Base-by-base conservation (phyloP, 2,797 vertebrate species). In the Brachyalestes nurse region DNA sequence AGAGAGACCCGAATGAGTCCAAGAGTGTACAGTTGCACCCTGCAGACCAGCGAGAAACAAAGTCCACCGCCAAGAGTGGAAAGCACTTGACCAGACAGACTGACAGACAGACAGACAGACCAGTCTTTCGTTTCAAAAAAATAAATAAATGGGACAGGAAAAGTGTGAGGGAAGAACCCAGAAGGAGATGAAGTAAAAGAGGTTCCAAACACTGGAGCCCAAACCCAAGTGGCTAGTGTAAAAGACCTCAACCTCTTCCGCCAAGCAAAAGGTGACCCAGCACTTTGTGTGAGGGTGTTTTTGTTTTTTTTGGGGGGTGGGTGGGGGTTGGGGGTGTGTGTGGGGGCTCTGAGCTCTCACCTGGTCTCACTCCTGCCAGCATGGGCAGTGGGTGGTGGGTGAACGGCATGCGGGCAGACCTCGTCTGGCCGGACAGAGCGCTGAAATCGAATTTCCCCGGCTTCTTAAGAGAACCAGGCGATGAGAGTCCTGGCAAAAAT, bases 301-400 rank as follows among this genome's bases (percentile, higher is more conserved):
- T 60, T 69, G 51, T 72, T 82, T 70, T 53, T 74, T 82, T 47
- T n/a, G n/a, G n/a, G 74, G 80, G 78, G 74, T 74, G 79, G 82
- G 84, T 87, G 87, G 81, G 84, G 88, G 58, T 49, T 79, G 70
- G 84, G 84, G 82, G 65, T 76, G 74, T 77, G 77, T 72, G 80
- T 75, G 76, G 82, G 85, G 80, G 66, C 84, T 86, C 82, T 84
- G 82, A 83, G 76, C 85, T 94, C 96, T 97, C 96, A 97, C 97
- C 97, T 97, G 97, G 97, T 97, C 97, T 96, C 94, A 97, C 96
- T 94, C 97, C 97, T 90, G 96, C 96, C 94, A 98, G 95, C 94
- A 98, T 95, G 88, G 97, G 97, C 96, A 98, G 96, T 88, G 97
- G 96, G 95, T 98, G 97, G 93, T 97, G 97, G 92, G 96, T 97